Base-by-base conservation (phyloP, 2,113 vertebrate genomes). In the Xiphias gladius region DNA sequence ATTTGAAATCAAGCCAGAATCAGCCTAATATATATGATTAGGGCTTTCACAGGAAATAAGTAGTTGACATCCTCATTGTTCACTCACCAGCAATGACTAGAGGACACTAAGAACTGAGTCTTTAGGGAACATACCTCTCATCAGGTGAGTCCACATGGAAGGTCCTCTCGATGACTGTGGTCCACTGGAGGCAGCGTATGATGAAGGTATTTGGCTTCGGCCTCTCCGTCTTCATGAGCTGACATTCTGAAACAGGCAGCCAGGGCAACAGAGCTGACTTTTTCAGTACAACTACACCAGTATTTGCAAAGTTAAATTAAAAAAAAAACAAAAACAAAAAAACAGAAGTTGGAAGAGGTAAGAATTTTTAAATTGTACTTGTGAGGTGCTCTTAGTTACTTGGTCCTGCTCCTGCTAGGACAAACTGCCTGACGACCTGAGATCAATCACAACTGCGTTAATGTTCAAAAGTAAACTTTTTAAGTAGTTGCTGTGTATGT, bases 201-300 rank as follows among this genome's bases (percentile, higher is more conserved):
- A 99, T 99, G 93, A 99, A 99, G 58, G 97, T 99, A 93, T 98
- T 99, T 79, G 98, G 97, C 95, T 99, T 99, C 90, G 98, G 98
- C 95, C 98, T 95, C 94, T 99, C 98, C 84, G 98, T 99, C 96
- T 99, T 99, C 98, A 99, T 99, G 93, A 99, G 93, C 64, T 99
- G 98, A 92, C 98, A 99, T 97, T 99, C 98, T 99, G 91, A 63
- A 94, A 76, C 8, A 73, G 54, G 5, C 4, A 66, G 20, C 7
- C 69, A 59, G 55, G 72, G 67, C 14, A 11, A 75, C 39, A 73
- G 17, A 2, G 2, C 13, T 1, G 16, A 19, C 5, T 12, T 65
- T 39, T 32, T 39, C 2, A 30, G 22, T 58, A 39, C 1, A n/a
- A n/a, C n/a, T n/a, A n/a, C n/a, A n/a, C n/a, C n/a, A n/a, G n/a